A percentile compares a stretch with the other conserved stretches of the same genome.
These are phyloP conservation scores for Drosophila algonquin DNA, from an alignment of 2,888 invertebrate species.

Conservation along the genomic window DNA sequence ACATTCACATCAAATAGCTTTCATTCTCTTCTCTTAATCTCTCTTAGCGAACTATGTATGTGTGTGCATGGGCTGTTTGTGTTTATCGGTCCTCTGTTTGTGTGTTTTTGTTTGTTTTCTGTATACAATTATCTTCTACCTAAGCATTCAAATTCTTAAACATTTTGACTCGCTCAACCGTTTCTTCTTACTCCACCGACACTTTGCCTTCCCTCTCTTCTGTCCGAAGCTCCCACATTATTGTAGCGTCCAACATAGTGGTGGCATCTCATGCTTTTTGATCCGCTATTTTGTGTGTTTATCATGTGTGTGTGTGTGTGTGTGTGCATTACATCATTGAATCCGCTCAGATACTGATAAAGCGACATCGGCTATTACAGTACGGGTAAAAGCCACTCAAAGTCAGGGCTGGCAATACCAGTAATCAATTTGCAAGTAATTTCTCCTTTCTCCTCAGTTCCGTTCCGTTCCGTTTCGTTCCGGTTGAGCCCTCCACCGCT, in stretches of 20 bases:
- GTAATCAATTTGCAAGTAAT: conserved; percentile 75
- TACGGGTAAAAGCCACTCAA: conserved; percentile 59
- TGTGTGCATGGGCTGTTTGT: background rate
- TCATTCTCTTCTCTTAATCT: background rate
- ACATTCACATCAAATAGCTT: too few species aligned
- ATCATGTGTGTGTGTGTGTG: conserved; percentile 24
- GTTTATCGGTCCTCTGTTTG: background rate
- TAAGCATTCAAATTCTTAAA: too few species aligned
- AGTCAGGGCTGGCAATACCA: conserved; percentile 58
- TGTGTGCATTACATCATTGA: conserved; percentile 10
- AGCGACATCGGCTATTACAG: conserved; percentile 64
- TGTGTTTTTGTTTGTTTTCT: background rate
- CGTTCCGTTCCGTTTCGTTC: conserved; percentile 4
- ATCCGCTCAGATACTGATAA: conserved; percentile 41
- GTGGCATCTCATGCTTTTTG: too few species aligned
- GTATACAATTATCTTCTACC: too few species aligned
- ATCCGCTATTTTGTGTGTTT: background rate
- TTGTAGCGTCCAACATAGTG: too few species aligned
- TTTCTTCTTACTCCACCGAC: too few species aligned
- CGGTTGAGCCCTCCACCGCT: conserved; percentile 25
- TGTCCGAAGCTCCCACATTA: too few species aligned
- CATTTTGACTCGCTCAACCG: too few species aligned
- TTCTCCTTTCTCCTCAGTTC: conserved; percentile 24
- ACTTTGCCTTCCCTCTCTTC: too few species aligned
- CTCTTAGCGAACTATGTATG: background rate